Conservation (phyloP, 2,797 vertebrate species). For the Mergus octosetaceus region DNA sequence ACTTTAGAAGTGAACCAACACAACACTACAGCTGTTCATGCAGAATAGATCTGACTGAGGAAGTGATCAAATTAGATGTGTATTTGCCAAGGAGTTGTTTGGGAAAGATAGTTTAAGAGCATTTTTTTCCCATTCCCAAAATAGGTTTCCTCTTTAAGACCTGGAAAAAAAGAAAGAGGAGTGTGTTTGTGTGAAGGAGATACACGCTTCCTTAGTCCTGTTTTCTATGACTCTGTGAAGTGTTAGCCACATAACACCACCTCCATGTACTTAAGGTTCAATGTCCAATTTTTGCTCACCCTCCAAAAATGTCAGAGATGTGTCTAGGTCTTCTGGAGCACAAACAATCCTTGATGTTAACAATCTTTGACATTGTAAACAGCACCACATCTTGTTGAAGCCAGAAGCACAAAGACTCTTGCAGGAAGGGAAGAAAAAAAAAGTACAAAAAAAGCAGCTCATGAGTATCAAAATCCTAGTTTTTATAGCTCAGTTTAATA, state of each 20-base stretch:
- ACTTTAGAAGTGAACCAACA: not conserved
- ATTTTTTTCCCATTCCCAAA: not conserved
- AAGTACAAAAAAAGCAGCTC: not conserved
- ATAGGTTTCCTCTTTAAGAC: not conserved
- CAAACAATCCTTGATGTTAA: not conserved
- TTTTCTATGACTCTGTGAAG: not conserved
- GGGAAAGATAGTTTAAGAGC: not conserved
- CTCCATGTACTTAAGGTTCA: not conserved
- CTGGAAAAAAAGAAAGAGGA: not conserved
- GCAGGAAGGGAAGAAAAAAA: accelerated
- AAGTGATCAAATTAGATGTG: not conserved
- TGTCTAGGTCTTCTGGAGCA: not conserved
- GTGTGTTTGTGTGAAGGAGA: not conserved
- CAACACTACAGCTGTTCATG: not conserved
- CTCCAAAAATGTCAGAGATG: not conserved
- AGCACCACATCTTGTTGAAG: not conserved
- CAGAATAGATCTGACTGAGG: not conserved
- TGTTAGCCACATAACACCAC: not conserved
- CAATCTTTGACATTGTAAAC: not conserved
- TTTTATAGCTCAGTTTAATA: not conserved
- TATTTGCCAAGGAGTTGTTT: not conserved
- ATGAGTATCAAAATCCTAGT: not conserved
- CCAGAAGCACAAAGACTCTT: not conserved
- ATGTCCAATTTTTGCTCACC: not conserved
- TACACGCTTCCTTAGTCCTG: not conserved